Base-by-base conservation (phyloP, 2,113 vertebrate species). In the Zapornia atra region DNA sequence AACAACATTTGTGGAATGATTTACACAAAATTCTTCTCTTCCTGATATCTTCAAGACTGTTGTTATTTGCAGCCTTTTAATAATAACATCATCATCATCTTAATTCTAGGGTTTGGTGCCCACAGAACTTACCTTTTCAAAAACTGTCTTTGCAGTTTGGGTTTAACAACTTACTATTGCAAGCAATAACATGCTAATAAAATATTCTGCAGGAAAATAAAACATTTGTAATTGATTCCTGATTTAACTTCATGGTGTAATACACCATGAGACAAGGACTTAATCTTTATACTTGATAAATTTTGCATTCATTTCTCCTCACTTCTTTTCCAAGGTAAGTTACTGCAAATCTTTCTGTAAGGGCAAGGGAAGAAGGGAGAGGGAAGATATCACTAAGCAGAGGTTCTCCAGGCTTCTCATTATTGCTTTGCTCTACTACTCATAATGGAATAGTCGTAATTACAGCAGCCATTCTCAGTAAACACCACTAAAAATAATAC, bases 401-500 rank as follows among this genome's bases (percentile, higher is more conserved):
- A 88, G 12, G 11, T 42, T 51, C 16, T 87, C 36, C 46, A 86
- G 48, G 60, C 9, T 75, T 95, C 21, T 75, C 31, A 53, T 57
- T 34, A 68, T 51, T 70, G 56, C 15, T 82, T 68, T n/a, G 15
- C 22, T 70, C 75, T 51, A 85, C 57, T 53, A 7, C 8, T 12
- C 0, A 0, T 64, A 78, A 65, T 4, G 4, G 31, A 88, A 36
- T 36, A 0, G 0, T 28, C 5, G 1, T 24, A 77, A 86, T 33
- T 66, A 10, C 60, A 78, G 31, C 53, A 79, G 53, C 20, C 53
- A 69, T 53, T 76, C 57, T 46, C 68, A 11, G 24, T 21, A 69
- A 82, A 48, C 25, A 81, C 13, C 12, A 25, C 1, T n/a, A 12
- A 66, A 86, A 69, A 69, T 51, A 66, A 29, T 26, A 42, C 6